Evolutionary conservation across 2,113 vertebrate genomes (phyloP).

Genomic region (Saimiri boliviensis): DNA sequence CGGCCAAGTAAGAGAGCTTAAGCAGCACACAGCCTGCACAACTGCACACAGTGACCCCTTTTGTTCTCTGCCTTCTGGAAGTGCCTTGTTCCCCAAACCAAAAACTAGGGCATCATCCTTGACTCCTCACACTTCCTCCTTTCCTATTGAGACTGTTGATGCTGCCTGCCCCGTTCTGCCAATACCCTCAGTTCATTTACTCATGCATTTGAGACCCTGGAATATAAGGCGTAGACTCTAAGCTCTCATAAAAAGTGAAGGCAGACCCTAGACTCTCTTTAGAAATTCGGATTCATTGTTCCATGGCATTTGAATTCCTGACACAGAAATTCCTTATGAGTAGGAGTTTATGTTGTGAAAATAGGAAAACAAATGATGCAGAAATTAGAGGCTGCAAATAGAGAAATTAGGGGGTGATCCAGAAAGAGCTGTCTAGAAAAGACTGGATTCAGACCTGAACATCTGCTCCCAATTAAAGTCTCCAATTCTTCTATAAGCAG

Average conservation of each 20-base stretch:
- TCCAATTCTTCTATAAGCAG: constrained; percentile 9
- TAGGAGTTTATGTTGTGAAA: background rate
- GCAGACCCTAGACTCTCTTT: background rate
- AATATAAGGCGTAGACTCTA: background rate
- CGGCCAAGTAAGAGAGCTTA: background rate
- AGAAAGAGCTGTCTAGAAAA: background rate
- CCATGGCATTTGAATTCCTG: background rate
- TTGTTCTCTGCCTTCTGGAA: background rate
- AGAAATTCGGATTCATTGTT: constrained; percentile 4
- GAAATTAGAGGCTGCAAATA: constrained; percentile 43
- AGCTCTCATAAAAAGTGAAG: background rate
- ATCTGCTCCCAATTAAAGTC: constrained; percentile 48
- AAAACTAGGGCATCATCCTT: background rate
- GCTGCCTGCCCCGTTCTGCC: background rate
- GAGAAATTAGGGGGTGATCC: constrained; percentile 32
- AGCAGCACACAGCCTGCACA: background rate
- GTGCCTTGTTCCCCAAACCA: background rate
- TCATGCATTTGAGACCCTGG: background rate
- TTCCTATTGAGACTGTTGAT: background rate
- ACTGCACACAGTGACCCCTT: background rate
- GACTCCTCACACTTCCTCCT: background rate
- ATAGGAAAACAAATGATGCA: background rate
- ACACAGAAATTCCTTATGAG: background rate
- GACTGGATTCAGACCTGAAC: constrained; percentile 24
- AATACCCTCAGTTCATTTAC: background rate